These are phyloP conservation scores for Pseudolaguvia tuberculata DNA, from an alignment of 2,113 vertebrate species.

Conservation along the genomic window DNA sequence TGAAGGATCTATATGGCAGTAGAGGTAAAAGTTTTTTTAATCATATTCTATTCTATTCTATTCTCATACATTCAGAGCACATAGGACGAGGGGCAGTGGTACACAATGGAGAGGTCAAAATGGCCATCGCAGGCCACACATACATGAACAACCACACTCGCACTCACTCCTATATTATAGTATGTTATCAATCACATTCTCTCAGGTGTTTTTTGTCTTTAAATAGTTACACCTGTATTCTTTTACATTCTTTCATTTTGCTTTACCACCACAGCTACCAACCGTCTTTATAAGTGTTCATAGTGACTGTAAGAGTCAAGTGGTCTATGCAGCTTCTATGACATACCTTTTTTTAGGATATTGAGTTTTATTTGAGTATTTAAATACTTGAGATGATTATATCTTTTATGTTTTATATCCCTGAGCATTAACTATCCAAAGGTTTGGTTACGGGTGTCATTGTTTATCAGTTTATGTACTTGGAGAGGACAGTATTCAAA, in stretches of 20 bases:
- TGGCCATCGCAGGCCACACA: too few relatives aligned
- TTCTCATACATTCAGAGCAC: too few relatives aligned
- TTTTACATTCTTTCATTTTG: background rate
- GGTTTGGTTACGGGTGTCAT: background rate
- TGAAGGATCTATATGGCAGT: background rate
- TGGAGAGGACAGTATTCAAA: constrained; percentile 51
- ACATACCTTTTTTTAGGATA: background rate
- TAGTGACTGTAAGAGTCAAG: background rate
- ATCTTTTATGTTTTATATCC: background rate
- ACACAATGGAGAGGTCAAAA: too few relatives aligned
- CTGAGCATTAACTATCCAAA: background rate
- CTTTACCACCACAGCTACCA: background rate
- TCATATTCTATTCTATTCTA: too few relatives aligned
- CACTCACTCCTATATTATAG: too few relatives aligned
- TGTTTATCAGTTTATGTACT: constrained; percentile 12
- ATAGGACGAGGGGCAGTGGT: too few relatives aligned
- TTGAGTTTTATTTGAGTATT: background rate
- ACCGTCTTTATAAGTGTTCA: too few relatives aligned
- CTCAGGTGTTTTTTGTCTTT: background rate
- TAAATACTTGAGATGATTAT: background rate
- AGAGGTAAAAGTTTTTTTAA: too few relatives aligned
- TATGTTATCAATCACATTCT: background rate
- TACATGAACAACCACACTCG: too few relatives aligned
- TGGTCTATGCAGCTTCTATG: background rate
- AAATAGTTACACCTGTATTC: background rate